Base-by-base conservation (phyloP, 2,888 invertebrate genomes). In the Rhamnusium bicolor region DNA sequence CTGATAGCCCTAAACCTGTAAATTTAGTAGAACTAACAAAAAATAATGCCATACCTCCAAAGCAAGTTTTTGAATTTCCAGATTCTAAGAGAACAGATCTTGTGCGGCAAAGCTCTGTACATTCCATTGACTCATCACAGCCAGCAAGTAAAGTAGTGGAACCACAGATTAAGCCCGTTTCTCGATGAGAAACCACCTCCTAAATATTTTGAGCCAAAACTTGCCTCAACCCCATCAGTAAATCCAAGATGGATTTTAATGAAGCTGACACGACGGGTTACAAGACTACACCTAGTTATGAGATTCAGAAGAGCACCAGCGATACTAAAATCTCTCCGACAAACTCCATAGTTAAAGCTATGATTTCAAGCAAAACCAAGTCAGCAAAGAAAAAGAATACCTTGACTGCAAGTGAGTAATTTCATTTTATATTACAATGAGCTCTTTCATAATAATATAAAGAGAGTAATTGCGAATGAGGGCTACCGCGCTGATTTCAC, bases 351-450 rank as follows among this genome's bases (percentile, higher is more conserved):
- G 90, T 90, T 1, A 85, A 91, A n/a, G 90, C 90, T 18, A 90
- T 92, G 77, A 91, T 92, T 82, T 90, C 90, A 24, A 89, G 90
- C 73, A 92, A 93, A 84, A 91, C 90, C 0, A 87, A 92, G 74
- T 91, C 91, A n/a, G 86, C 91, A 49, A 93, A 94, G 84, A 94
- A 94, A 88, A 94, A 93, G 84, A 94, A 94, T 84, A 92, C 92
- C 21, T 70, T 84, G 14, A 90, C 94, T 32, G 93, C 94, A 47
- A 95, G 94, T 94, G 84, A 91, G 93, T 90, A 72, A 3, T n/a
- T n/a, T n/a, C 6, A 3, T 12, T 60, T 53, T 19, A 6, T 19
- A 53, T 53, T 19, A 19, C n/a, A n/a, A n/a, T n/a, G n/a, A n/a
- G n/a, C n/a, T n/a, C n/a, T n/a, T n/a, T n/a, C n/a, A n/a, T n/a